Base-by-base conservation (phyloP, 30 jellyfish, hydroid and myxozoan species). In the Pelagia noctiluca region DNA sequence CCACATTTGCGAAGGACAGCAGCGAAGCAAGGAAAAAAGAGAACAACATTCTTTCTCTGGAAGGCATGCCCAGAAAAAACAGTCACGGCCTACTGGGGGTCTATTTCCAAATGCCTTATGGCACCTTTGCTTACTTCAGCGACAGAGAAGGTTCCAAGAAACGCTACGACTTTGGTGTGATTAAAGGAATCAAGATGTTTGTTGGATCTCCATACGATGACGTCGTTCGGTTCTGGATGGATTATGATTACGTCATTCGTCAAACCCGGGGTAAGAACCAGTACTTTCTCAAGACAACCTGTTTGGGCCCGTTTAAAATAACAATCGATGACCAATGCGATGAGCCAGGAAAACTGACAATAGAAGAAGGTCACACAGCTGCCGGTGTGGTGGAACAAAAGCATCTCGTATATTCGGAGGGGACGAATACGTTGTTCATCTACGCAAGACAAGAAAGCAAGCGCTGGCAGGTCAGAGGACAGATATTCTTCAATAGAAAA, bases 281-380 rank as follows among this genome's bases (percentile, higher is more conserved):
- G 16, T 42, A 42, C 57, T 8, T 42, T 54, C 71, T 54, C 5
- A 26, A 54, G 5, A 54, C 71, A 24, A 13, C 31, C 11, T 4
- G 71, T 10, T 42, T 7, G 57, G 57, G 16, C 16, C 57, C 7
- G 57, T 42, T 42, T 42, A 5, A 7, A 42, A 42, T 42, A 7
- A 42, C 57, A 42, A 42, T 42, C 16, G 57, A 42, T 16, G 57
- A 42, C 57, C 57, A 42, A 42, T 42, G 57, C 57, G 57, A 42
- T 7, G 12, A 42, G 16, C 57, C 57, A 42, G 57, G 57, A 42
- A 42, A 42, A 7, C 57, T 42, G 16, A 7, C 12, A 42, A 42
- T 42, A 42, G 57, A 42, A 42, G 57, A 42, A 42, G 57, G 57
- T 4, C 57, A 42, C 16, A 42, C 57, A 42, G 7, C 57, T 42